Conservation (phyloP, 2,888 invertebrate genomes). For the Alsophila aescularia region DNA sequence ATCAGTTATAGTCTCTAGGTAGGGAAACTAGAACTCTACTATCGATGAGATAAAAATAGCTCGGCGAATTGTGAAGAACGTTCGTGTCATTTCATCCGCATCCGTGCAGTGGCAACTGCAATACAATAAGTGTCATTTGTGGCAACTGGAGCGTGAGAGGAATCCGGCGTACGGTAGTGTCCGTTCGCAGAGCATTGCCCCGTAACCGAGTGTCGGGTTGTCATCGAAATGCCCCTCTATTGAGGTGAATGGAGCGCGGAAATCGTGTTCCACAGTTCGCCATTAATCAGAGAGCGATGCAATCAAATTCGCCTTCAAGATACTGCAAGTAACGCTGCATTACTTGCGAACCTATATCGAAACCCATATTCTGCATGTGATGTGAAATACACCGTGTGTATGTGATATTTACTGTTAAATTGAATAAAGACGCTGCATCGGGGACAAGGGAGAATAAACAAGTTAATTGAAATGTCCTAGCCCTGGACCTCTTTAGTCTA, state of each 20-base stretch:
- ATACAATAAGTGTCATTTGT: constrained; percentile 77
- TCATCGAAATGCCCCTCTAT: constrained; percentile 60
- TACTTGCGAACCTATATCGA: constrained; percentile 16
- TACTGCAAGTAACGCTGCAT: constrained; percentile 35
- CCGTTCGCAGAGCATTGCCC: constrained; percentile 67
- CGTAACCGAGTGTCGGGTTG: constrained; percentile 67
- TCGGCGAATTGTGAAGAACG: constrained; percentile 28
- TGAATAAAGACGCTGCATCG: too few species aligned
- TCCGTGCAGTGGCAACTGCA: constrained; percentile 65
- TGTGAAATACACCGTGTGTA: too few species aligned
- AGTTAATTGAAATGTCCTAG: too few species aligned
- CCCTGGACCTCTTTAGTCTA: too few species aligned
- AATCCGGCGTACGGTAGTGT: constrained; percentile 73
- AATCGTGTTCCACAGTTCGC: constrained; percentile 36
- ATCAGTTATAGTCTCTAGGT: not conserved
- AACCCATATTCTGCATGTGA: constrained; percentile 6
- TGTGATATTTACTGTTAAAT: too few species aligned
- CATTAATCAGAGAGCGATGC: constrained; percentile 34
- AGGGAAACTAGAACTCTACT: constrained; percentile 1
- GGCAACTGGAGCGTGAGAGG: constrained; percentile 82
- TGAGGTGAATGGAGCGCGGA: constrained; percentile 47
- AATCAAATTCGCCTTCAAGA: constrained; percentile 28
- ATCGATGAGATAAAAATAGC: constrained; percentile 9
- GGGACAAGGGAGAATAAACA: too few species aligned
- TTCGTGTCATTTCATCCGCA: constrained; percentile 51